These are phyloP conservation scores for Sussaba pulchella DNA, from an alignment of 2,888 invertebrate genomes.

Conservation along the genomic window DNA sequence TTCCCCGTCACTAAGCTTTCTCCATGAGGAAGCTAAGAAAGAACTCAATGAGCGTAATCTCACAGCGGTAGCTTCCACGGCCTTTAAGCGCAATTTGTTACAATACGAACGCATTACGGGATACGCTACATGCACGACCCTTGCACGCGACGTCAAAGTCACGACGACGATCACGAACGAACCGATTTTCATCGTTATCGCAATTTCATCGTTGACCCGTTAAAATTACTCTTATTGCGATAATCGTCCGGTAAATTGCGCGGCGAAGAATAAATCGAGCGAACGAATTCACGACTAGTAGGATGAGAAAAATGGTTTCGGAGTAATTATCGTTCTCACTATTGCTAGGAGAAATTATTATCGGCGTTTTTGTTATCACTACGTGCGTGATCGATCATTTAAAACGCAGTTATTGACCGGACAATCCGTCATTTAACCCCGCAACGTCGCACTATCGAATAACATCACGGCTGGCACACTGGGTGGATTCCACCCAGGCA, in stretches of 20 bases:
- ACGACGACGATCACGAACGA: constrained; percentile 45
- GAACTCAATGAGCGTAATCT: not conserved
- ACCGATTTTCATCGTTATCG: constrained; percentile 29
- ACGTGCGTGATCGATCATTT: not conserved
- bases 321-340: constrained; percentile 48
- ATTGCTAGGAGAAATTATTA: constrained; percentile 46
- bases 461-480: too few species aligned
- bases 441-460: too few species aligned
- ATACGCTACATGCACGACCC: not conserved
- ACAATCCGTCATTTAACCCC: not conserved
- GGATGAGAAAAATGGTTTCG: not conserved
- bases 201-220: constrained; percentile 22
- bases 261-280: constrained; percentile 6
- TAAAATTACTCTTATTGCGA: too few species aligned
- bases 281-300: constrained; percentile 22
- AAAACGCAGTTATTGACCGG: not conserved
- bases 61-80: not conserved
- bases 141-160: constrained; percentile 17
- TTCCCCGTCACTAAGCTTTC: too few species aligned
- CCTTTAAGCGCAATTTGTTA: constrained; percentile 3
- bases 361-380: not conserved
- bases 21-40: not conserved
- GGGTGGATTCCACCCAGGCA: too few species aligned
- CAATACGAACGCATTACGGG: not conserved
- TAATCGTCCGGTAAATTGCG: constrained; percentile 41